Evolutionary conservation across 2,113 vertebrate genomes (phyloP).

Genomic region (Elgaria multicarinata): DNA sequence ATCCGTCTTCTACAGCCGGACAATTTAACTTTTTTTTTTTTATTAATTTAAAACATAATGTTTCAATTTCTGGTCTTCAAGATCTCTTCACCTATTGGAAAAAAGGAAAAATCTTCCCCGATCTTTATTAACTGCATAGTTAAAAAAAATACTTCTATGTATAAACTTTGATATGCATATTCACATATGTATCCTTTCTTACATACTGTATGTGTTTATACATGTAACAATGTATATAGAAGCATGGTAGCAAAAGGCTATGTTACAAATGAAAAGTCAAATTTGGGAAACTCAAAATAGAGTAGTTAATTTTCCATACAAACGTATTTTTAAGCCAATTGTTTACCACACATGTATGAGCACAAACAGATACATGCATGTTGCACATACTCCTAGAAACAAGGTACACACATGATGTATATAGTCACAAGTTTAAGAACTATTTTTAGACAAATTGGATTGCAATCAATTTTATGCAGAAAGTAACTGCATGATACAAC

Average conservation of each 20-base stretch:
- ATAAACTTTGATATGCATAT: constrained; percentile 66
- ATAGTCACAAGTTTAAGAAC: neutral
- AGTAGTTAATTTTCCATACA: neutral
- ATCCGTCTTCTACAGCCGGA: constrained; percentile 85
- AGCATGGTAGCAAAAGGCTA: constrained; percentile 50
- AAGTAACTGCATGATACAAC: constrained; percentile 43
- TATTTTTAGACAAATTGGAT: constrained; percentile 43
- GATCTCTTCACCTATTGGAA: constrained; percentile 89
- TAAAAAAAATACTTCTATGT: constrained; percentile 67
- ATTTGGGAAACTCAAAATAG: constrained; percentile 51
- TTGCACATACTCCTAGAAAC: constrained; percentile 19
- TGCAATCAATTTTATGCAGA: constrained; percentile 39
- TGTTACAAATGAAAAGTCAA: constrained; percentile 57
- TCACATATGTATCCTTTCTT: constrained; percentile 49
- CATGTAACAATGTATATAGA: constrained; percentile 56
- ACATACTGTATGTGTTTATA: constrained; percentile 72
- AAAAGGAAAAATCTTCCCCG: constrained; percentile 84
- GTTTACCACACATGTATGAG: neutral
- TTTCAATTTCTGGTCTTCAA: constrained; percentile 87
- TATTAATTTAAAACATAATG: constrained; percentile 76
- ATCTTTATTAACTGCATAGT: constrained; percentile 77
- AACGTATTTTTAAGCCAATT: neutral
- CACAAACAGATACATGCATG: constrained; percentile 41
- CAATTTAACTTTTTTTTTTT: constrained; percentile 58
- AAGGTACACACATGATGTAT: constrained; percentile 29